Evolutionary conservation across 2,113 vertebrate species (phyloP).

Genomic region (Nesoenas mayeri): DNA sequence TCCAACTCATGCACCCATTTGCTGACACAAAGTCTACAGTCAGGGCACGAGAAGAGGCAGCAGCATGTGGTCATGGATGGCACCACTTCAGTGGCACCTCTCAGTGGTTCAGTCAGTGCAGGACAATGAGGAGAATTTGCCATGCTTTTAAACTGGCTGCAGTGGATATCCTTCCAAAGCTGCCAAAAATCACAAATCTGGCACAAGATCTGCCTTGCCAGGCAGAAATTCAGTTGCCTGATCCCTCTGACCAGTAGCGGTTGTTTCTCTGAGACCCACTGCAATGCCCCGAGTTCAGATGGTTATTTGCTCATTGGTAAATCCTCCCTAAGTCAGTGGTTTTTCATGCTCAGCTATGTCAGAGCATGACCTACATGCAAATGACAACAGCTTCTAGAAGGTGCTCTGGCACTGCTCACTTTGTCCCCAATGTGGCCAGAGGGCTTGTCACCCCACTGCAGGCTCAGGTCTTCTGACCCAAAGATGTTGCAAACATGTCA

Average conservation of each 20-base stretch:
- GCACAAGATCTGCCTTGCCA: neutral
- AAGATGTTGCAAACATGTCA: neutral
- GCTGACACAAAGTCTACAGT: neutral
- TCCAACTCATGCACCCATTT: neutral
- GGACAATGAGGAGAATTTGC: neutral
- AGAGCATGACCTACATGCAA: neutral
- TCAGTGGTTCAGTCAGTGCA: neutral
- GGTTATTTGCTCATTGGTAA: neutral
- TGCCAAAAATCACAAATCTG: neutral
- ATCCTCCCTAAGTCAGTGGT: neutral
- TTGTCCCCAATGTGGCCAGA: accelerated
- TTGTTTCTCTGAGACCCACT: neutral
- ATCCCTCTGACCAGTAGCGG: neutral
- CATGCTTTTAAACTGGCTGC: neutral
- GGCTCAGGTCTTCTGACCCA: neutral
- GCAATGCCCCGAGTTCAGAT: neutral
- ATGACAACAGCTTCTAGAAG: neutral
- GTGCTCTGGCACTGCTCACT: neutral
- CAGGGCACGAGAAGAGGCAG: neutral
- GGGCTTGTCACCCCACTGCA: neutral
- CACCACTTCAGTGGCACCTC: neutral
- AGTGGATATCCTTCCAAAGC: neutral
- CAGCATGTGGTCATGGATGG: neutral
- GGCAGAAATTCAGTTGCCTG: neutral
- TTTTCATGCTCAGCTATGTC: neutral